Percentiles rank a stretch among this genome's conserved stretches.
Evolutionary conservation across 1,140 invertebrate genomes (phyloP).

Genomic region (Drosophila athabasca): DNA sequence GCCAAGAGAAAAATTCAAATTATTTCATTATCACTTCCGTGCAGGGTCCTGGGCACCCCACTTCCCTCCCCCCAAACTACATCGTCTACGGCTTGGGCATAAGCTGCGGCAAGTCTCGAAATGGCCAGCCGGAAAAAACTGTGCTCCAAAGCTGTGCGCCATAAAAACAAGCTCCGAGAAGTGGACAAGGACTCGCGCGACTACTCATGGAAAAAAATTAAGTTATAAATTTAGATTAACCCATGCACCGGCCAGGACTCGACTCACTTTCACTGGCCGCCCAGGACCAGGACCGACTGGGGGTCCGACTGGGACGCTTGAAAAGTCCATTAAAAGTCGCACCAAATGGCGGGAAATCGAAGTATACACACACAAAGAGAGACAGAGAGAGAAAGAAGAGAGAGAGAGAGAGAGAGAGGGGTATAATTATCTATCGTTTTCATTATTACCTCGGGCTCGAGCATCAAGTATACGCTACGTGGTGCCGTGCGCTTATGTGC

Average conservation of each 20-base stretch:
- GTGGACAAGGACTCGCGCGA: conserved; percentile 26
- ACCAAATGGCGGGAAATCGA: too few relatives aligned
- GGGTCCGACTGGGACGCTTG: conserved; percentile 26
- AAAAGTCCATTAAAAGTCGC: conserved; percentile 73
- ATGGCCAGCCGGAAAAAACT: conserved; percentile 14
- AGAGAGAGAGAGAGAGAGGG: background rate
- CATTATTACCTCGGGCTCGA: conserved; percentile 64
- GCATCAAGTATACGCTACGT: conserved; percentile 59
- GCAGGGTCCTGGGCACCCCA: conserved; percentile 36
- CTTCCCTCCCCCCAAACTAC: background rate
- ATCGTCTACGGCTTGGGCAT: background rate
- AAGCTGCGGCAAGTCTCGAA: conserved; percentile 12
- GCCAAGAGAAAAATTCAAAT: conserved; percentile 68
- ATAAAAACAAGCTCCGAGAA: conserved; percentile 37
- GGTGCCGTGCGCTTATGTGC: conserved; percentile 35
- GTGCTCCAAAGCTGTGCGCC: conserved; percentile 25
- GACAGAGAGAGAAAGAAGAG: background rate
- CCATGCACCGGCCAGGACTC: conserved; percentile 41
- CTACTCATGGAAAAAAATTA: conserved; percentile 63
- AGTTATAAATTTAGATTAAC: conserved; percentile 81
- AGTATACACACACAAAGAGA: conserved; percentile 4
- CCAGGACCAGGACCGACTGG: background rate
- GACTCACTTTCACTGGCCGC: conserved; percentile 34
- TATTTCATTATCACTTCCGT: conserved; percentile 78
- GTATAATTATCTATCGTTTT: conserved; percentile 78